A percentile compares a stretch with the other conserved stretches of the same genome.
Evolutionary conservation across 64 coral and sea anemone genomes (phyloP).

Genomic region (Montipora efflorescens): DNA sequence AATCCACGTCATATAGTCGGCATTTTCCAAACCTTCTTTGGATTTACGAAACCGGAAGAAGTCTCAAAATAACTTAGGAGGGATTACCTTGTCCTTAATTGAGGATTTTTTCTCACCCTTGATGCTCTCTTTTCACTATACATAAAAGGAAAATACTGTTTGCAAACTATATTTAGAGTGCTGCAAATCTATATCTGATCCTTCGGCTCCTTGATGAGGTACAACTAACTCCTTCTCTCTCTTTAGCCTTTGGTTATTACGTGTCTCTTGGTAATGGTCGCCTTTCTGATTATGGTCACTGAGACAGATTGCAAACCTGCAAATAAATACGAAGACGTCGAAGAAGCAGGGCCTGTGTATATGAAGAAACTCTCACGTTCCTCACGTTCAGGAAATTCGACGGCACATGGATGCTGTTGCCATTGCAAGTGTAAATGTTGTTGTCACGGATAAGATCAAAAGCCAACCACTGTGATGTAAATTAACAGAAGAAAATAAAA

Average conservation of each 20-base stretch:
- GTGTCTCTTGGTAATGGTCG: not conserved
- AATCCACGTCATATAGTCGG: too few relatives aligned
- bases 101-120: too few relatives aligned
- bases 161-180: not conserved
- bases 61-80: too few relatives aligned
- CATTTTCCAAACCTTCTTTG: too few relatives aligned
- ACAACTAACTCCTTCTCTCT: not conserved
- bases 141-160: not conserved
- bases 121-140: too few relatives aligned
- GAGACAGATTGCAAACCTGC: not conserved
- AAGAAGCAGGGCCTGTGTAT: not conserved
- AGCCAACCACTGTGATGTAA: not conserved
- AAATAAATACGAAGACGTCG: not conserved
- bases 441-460: not conserved
- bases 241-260: not conserved
- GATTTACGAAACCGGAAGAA: too few relatives aligned
- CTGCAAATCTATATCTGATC: not conserved
- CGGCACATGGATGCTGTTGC: not conserved
- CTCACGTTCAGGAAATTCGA: too few relatives aligned
- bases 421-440: too few relatives aligned
- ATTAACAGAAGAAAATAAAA: too few relatives aligned
- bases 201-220: not conserved
- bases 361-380: not conserved
- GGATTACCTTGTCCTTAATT: too few relatives aligned
- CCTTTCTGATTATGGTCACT: constrained; percentile 5